Base-by-base conservation (phyloP, 2,113 vertebrate species). In the Ctenomys sociabilis region DNA sequence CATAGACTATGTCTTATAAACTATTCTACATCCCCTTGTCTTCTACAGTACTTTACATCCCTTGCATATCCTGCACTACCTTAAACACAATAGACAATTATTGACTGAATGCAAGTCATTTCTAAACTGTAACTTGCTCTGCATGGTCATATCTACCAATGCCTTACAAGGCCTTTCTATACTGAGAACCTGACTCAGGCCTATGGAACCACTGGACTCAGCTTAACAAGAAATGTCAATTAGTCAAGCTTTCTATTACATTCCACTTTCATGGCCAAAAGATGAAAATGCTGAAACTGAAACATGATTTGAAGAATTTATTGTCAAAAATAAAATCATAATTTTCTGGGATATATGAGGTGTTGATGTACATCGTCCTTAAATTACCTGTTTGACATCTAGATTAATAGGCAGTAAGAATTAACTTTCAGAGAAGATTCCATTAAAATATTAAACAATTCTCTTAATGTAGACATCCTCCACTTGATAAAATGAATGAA, bases 401-500 rank as follows among this genome's bases (percentile, higher is more conserved):
- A 45, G 37, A n/a, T 63, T 70, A 83, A 66, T 75, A 90, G 16
- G 43, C 26, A 64, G 17, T n/a, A 80, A n/a, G 16, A 92, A 87
- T 24, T 80, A 57, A 54, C 81, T 59, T 91, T 91, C 85, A 91
- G 90, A 54, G 77, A 92, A 68, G 1, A 26, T 57, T 43, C 4
- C 49, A 78, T 45, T 40, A 64, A 85, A 75, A 80, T 81, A 90
- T 17, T 43, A 80, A 95, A 61, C 49, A 85, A 52, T n/a, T 77
- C n/a, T 52, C 45, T 37, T 85, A 35, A 37, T 94, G 9, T 77
- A 86, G 91, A 93, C 37, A 83, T 45, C 13, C 5, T 28, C 35
- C 19, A 82, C 72, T 90, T 90, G 92, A 32, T 54, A 78, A 82
- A 37, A 61, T 75, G 77, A 91, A 86, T 85, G 35, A 94, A 95